Conservation (phyloP, 2,888 invertebrate species). For the Serrognathus titanus region DNA sequence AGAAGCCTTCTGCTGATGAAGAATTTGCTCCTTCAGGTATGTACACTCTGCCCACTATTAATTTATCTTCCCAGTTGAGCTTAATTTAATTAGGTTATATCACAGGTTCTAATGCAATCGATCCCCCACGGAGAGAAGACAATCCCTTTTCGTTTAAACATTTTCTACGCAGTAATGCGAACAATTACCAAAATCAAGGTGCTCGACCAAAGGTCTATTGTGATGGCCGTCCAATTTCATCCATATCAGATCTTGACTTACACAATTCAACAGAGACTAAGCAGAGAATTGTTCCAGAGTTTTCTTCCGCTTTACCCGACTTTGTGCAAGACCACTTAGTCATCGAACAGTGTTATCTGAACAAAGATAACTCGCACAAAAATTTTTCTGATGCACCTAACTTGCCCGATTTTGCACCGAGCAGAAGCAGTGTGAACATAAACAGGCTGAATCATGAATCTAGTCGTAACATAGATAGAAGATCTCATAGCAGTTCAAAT, state of each 20-base stretch:
- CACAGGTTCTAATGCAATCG: slow-evolving; percentile 24
- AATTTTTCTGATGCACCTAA: slow-evolving; percentile 60
- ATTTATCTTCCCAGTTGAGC: neutral
- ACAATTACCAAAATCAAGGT: slow-evolving; percentile 66
- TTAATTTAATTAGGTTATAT: neutral
- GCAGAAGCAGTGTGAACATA: slow-evolving; percentile 32
- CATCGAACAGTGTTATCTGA: slow-evolving; percentile 72
- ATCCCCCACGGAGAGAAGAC: slow-evolving; percentile 53
- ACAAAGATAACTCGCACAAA: slow-evolving; percentile 50
- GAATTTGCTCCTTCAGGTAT: slow-evolving; percentile 19
- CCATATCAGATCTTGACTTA: slow-evolving; percentile 50
- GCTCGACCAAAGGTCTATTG: slow-evolving; percentile 73
- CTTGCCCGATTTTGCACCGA: slow-evolving; percentile 66
- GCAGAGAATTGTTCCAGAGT: slow-evolving; percentile 52
- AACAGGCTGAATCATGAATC: slow-evolving; percentile 28
- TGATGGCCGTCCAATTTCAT: slow-evolving; percentile 40
- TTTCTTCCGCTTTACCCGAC: slow-evolving; percentile 72
- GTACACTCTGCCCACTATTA: neutral
- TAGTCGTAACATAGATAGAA: slow-evolving; percentile 26
- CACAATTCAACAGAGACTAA: slow-evolving; percentile 49
- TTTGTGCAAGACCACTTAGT: slow-evolving; percentile 87
- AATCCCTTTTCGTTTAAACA: slow-evolving; percentile 84
- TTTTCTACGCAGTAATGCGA: slow-evolving; percentile 68
- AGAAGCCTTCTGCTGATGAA: slow-evolving; percentile 12
- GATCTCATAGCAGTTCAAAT: slow-evolving; percentile 25